Conservation (phyloP, 2,888 invertebrate genomes). For the Litoditis marina region DNA sequence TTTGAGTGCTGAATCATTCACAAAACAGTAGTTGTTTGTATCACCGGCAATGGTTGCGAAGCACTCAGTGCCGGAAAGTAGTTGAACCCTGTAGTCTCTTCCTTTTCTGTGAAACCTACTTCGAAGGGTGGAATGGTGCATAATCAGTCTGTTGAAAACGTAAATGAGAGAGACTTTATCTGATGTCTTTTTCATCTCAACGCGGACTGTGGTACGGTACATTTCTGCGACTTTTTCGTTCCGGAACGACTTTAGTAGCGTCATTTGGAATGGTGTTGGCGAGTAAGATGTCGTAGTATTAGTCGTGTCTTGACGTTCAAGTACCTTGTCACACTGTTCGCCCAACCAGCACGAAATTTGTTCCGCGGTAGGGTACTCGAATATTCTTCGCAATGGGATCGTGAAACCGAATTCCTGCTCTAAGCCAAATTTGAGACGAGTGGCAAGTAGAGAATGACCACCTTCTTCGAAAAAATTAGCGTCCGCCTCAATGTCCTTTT, state of each 20-base stretch:
- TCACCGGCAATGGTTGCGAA: too few relatives aligned
- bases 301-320: too few relatives aligned
- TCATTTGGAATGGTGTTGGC: neutral
- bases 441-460: slow-evolving; percentile 48
- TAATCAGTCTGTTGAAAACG: neutral
- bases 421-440: slow-evolving; percentile 28
- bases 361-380: slow-evolving; percentile 30
- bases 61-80: neutral
- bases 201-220: neutral
- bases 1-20: too few relatives aligned
- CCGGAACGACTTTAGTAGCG: neutral
- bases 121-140: neutral
- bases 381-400: slow-evolving; percentile 27
- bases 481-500: slow-evolving; percentile 2
- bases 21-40: too few relatives aligned
- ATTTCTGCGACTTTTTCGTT: neutral
- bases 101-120: neutral
- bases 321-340: too few relatives aligned
- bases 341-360: slow-evolving; percentile 11
- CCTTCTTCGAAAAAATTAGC: slow-evolving; percentile 46
- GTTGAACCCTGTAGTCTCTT: neutral
- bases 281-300: neutral
- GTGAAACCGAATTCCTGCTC: slow-evolving; percentile 14
- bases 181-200: neutral
- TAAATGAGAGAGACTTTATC: too few relatives aligned